A percentile compares a stretch with the other conserved stretches of the same genome.
phyloP scores from a whole-genome alignment of 2,113 vertebrate species.

The Chaetura pelagica region DNA sequence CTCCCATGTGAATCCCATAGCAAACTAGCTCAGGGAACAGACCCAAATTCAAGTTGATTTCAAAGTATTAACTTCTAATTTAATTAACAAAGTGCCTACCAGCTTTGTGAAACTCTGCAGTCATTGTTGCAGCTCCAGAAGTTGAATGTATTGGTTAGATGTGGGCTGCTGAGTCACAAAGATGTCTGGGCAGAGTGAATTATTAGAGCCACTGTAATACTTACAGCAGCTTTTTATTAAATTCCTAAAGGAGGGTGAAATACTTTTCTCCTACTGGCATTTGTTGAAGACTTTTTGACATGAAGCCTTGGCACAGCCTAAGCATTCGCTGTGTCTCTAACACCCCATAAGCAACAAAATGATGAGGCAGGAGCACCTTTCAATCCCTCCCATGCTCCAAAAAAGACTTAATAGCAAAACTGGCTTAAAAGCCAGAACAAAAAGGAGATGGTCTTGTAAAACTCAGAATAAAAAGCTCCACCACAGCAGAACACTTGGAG shows the following conservation, averaged over 20 bases:
- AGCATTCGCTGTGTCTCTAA: neutral
- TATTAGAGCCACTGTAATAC: neutral
- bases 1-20: neutral
- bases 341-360: neutral
- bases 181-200: neutral
- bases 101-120: neutral
- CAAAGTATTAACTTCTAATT: neutral
- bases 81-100: neutral
- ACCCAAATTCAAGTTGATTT: neutral
- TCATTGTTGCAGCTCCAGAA: neutral
- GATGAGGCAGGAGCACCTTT: neutral
- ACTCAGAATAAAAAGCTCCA: neutral
- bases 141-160: neutral
- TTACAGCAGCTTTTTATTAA: neutral
- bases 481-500: neutral
- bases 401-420: neutral
- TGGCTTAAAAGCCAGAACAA: neutral
- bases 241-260: neutral
- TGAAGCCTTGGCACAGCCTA: neutral
- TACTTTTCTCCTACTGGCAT: neutral
- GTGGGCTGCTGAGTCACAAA: neutral
- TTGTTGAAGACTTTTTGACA: neutral
- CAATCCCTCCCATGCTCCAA: neutral
- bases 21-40: neutral
- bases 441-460: neutral